A percentile compares a stretch with the other conserved stretches of the same genome.
Conservation (phyloP, 2,113 vertebrate genomes). For the Chamaetylas fuelleborni region DNA sequence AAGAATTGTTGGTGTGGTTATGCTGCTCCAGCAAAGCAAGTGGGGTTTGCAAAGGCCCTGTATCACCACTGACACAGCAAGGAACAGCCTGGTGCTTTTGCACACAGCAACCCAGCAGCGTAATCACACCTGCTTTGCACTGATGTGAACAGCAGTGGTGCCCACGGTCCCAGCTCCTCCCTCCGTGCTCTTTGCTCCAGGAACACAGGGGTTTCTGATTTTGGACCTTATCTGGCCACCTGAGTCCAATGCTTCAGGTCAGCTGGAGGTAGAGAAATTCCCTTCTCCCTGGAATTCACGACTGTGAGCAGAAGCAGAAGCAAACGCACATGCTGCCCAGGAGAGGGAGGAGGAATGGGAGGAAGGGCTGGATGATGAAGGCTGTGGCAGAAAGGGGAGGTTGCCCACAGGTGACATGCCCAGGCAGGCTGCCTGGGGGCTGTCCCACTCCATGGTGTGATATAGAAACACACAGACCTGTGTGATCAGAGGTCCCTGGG, state of each 20-base stretch:
- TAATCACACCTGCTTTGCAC: not conserved
- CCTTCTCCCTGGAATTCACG: fast-evolving
- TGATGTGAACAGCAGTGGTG: not conserved
- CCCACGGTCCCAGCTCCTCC: not conserved
- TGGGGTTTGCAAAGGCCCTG: not conserved
- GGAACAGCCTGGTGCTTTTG: not conserved
- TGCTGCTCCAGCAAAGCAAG: not conserved
- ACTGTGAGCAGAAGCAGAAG: not conserved
- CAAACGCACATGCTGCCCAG: not conserved
- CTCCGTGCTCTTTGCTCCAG: not conserved
- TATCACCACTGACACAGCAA: not conserved
- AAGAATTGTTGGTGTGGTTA: fast-evolving
- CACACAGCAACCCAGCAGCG: fast-evolving
- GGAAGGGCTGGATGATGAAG: not conserved
- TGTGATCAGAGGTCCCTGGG: fast-evolving
- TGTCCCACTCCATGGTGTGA: fast-evolving
- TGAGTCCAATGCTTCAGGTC: fast-evolving
- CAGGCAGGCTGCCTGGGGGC: not conserved
- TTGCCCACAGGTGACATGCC: fast-evolving
- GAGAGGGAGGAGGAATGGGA: not conserved
- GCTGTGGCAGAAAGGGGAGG: not conserved
- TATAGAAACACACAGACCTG: not conserved
- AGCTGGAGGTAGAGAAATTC: fast-evolving
- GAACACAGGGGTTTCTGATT: not conserved
- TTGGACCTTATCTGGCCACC: not conserved